Evolutionary conservation across 2,888 invertebrate species (phyloP), one percentile per base, ranked within the genome.

Genomic region (Stenodera caucasica): DNA sequence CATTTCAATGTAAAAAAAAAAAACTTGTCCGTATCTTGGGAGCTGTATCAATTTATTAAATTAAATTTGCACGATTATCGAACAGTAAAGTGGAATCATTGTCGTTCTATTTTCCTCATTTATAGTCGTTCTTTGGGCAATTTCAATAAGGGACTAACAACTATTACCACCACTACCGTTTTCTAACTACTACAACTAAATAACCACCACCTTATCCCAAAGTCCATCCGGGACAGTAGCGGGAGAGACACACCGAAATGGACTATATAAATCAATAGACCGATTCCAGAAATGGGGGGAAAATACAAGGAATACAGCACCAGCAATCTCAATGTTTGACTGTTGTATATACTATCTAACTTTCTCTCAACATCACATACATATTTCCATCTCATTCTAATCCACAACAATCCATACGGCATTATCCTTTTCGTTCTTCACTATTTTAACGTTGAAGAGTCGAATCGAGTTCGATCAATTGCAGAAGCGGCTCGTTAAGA

Each of bases 391-490:
- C 57, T 32, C 21, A 49, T 55, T 54, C 53, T 57, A 49, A 15
- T 60, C 61, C 62, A 60, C 62, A 66, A 59, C 71, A 57, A 54
- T 64, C 64, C 65, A 59, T 57, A 77, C 76, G 81, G 81, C 82
- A 82, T 40, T 11, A 23, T 45, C 21, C 40, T 3, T 21, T 23
- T 45, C 82, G 83, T 80, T 63, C 61, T 66, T 67, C 61, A 65
- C 67, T n/a, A n/a, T n/a, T 66, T 70, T 68, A 72, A 70, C 11
- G 45, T 45, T 23, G 12, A 45, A 21, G 12, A 23, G 45, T 45
- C 45, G 21, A 45, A 23, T 21, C 3, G 4, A 83, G 84, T 81
- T 84, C 84, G 83, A 82, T 75, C 75, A 75, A 75, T 75, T 75
- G 75, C 75, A 75, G 74, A 72, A 74, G 73, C 72, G 70, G 69